Evolutionary conservation across 2,113 vertebrate genomes (phyloP), one percentile per base, ranked within the genome.

Genomic region (Podarcis cretensis): DNA sequence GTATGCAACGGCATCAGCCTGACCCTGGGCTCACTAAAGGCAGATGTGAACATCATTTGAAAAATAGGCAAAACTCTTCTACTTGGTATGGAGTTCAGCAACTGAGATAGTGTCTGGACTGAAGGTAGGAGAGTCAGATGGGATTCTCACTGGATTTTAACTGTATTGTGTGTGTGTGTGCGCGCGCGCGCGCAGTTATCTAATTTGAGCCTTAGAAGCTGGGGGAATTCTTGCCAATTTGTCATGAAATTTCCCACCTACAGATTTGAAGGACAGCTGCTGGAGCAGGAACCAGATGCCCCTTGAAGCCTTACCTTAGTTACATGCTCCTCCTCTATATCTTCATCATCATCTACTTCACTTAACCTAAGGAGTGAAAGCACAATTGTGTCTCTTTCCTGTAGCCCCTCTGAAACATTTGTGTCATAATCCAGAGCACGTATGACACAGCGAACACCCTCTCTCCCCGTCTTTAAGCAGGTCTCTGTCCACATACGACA

Each of bases 281-380:
- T 78, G 18, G 83, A 8, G 65, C 12, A 16, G 20, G 32, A 83
- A 68, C 40, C 63, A 59, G 32, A 65, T 23, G 27, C 32, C 84
- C 81, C 78, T 77, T 78, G 40, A 90, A 68, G 63, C 83, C 94
- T 93, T 71, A 98, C 99, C 98, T 99, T 99, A 16, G 97, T 98
- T 23, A 98, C 96, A 3, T 99, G 99, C 10, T 99, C 98, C 89
- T 99, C 99, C 63, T 98, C 98, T 81, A 99, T 94, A 89, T 98
- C 98, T 16, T 98, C 97, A 74, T 89, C 88, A 2, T 98, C 98
- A 0, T 98, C 96, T 21, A 98, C 97, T 4, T 98, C 93, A 12
- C 91, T 97, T 69, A 96, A 76, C 57, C 98, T 98, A 93, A 20
- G 81, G 87, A 82, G 83, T 89, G 27, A 92, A 21, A 75, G 2